A percentile compares a stretch with the other conserved stretches of the same genome.
Conservation (phyloP, 2,797 vertebrate species). For the Cryptoprocta ferox region DNA sequence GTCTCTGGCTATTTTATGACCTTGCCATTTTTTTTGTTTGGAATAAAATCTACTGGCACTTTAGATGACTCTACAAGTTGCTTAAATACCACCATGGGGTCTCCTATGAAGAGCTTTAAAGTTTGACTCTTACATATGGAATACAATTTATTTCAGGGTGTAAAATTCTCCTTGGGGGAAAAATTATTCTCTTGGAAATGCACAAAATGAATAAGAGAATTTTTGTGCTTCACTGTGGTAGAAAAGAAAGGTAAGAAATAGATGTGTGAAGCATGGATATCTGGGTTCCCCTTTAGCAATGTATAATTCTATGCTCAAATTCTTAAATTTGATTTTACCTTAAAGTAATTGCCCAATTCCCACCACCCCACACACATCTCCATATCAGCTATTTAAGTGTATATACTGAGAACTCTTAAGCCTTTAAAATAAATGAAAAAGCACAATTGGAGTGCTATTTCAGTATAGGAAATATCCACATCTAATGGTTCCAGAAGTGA, state of each 20-base stretch:
- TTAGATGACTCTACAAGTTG: constrained; percentile 70
- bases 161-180: constrained; percentile 78
- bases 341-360: background rate
- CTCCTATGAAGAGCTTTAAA: constrained; percentile 76
- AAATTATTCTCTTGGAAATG: constrained; percentile 75
- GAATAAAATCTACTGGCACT: constrained; percentile 69
- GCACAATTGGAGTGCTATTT: constrained; percentile 10
- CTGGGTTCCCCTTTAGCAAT: constrained; percentile 4
- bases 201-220: constrained; percentile 66
- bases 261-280: background rate
- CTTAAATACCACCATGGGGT: constrained; percentile 65
- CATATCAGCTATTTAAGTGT: background rate
- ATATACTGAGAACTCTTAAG: background rate
- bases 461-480: background rate
- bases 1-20: constrained; percentile 78
- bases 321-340: constrained; percentile 50
- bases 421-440: constrained; percentile 40
- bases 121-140: constrained; percentile 72
- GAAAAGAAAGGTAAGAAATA: constrained; percentile 57
- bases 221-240: constrained; percentile 62
- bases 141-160: constrained; percentile 76
- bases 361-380: background rate
- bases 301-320: constrained; percentile 32
- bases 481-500: background rate
- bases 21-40: constrained; percentile 66